Evolutionary conservation across 2,113 vertebrate species (phyloP), one percentile per base, ranked within the genome.

Genomic region (Micromys minutus): DNA sequence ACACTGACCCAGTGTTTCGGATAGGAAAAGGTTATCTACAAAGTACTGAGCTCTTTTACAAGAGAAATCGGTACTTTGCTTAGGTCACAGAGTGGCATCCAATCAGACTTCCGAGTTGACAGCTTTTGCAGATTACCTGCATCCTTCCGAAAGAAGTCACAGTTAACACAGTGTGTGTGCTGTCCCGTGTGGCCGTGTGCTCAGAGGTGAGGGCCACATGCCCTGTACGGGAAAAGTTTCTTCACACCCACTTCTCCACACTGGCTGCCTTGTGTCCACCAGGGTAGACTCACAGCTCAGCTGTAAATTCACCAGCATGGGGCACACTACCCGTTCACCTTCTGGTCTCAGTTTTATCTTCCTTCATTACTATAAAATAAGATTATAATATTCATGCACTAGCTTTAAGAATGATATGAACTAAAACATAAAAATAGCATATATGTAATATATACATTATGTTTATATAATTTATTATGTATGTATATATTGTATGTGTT

Each of bases 61-160:
- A 47, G 5, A 90, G 45, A 90, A 89, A 93, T 92, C 31, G 67
- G 1, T 67, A 67, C 89, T 92, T 93, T 47, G 22, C 50, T 71
- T 11, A 1, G 9, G 47, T 86, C 81, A 79, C 1, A 61, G 57
- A 72, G 71, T 85, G 69, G 77, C 72, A 93, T 90, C 59, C 42
- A 83, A 55, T 39, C 57, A 96, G 59, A 5, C 31, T 87, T 92
- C 86, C 55, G 77, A 94, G 91, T n/a, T 75, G 83, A 79, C 47
- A 92, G 77, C 61, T 61, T 55, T 94, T 90, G 10, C 34, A 50
- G 52, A 81, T 86, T 77, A 15, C 63, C 59, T 77, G 4, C 16
- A 74, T 93, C n/a, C 29, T 86, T 77, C 59, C 63, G 89, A 93
- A 88, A 93, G 36, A 95, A 67, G 47, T 86, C 50, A 87, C 45